phyloP scores from a whole-genome alignment of 2,113 vertebrate genomes.

The Pao palembangensis region DNA sequence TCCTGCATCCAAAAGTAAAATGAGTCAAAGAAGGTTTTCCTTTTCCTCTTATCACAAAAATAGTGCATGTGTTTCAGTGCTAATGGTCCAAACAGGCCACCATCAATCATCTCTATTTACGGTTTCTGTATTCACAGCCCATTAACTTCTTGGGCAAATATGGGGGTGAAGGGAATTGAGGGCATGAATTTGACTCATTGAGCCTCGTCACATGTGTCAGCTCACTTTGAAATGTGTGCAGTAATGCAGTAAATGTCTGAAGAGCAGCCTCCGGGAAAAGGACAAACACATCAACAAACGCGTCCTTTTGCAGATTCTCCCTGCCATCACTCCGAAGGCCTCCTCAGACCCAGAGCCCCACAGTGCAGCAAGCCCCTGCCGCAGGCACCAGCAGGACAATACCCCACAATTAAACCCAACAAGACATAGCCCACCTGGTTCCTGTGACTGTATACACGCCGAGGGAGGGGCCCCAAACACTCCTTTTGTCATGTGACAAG shows the following conservation, averaged over 20 bases:
- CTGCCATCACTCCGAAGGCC: slow-evolving; percentile 36
- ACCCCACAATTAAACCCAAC: slow-evolving; percentile 9
- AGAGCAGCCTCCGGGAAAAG: slow-evolving; percentile 44
- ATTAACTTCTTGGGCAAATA: neutral
- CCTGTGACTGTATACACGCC: slow-evolving; percentile 9
- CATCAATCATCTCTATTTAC: too few relatives aligned
- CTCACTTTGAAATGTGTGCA: slow-evolving; percentile 33
- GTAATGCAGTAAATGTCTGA: slow-evolving; percentile 43
- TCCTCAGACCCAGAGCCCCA: slow-evolving; percentile 14
- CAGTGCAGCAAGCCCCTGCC: neutral
- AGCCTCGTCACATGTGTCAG: slow-evolving; percentile 35
- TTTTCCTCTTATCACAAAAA: too few relatives aligned
- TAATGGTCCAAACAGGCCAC: too few relatives aligned
- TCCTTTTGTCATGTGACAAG: slow-evolving; percentile 34
- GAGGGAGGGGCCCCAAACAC: slow-evolving; percentile 10
- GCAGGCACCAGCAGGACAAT: slow-evolving; percentile 4
- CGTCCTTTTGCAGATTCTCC: slow-evolving; percentile 44
- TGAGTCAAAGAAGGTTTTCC: neutral
- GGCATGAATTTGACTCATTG: slow-evolving; percentile 18
- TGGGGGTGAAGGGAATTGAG: neutral
- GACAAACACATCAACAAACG: slow-evolving; percentile 56
- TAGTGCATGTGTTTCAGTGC: neutral
- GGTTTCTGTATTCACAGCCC: too few relatives aligned
- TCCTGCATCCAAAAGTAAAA: neutral
- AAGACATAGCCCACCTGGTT: neutral